Conservation (phyloP, 1,140 invertebrate species). For the Hypothenemus hampei region DNA sequence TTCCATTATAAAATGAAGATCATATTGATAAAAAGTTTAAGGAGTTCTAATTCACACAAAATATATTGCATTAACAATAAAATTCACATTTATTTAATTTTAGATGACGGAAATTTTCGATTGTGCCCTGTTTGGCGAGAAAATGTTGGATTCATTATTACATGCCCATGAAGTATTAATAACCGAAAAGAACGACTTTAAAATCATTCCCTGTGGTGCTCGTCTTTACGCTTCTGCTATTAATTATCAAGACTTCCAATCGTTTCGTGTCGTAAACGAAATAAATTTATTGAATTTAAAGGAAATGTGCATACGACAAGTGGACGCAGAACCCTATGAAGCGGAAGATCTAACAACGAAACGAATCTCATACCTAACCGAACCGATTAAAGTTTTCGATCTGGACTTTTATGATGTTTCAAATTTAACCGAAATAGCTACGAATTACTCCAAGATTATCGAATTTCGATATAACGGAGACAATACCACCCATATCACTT, state of each 20-base stretch:
- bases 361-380: conserved; percentile 56
- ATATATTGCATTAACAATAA: not conserved
- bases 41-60: no score
- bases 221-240: conserved; percentile 56
- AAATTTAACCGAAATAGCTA: conserved; percentile 40
- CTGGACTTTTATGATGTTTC: conserved; percentile 59
- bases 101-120: conserved; percentile 76
- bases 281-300: conserved; percentile 22
- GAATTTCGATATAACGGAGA: conserved; percentile 2
- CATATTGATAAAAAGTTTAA: not conserved
- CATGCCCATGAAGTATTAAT: conserved; percentile 64
- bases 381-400: conserved; percentile 52
- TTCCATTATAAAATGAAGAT: no score
- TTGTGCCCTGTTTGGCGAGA: conserved; percentile 71
- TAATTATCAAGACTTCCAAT: conserved; percentile 35
- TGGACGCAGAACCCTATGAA: conserved; percentile 58
- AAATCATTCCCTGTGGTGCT: conserved; percentile 59
- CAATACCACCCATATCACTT: conserved; percentile 47
- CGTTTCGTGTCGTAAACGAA: conserved; percentile 12
- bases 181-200: conserved; percentile 38
- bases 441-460: conserved; percentile 19
- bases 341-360: conserved; percentile 60
- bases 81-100: not conserved
- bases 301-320: conserved; percentile 46
- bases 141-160: conserved; percentile 58